Conservation (phyloP, 1,140 invertebrate species). For the Cheumatopsyche charites region DNA sequence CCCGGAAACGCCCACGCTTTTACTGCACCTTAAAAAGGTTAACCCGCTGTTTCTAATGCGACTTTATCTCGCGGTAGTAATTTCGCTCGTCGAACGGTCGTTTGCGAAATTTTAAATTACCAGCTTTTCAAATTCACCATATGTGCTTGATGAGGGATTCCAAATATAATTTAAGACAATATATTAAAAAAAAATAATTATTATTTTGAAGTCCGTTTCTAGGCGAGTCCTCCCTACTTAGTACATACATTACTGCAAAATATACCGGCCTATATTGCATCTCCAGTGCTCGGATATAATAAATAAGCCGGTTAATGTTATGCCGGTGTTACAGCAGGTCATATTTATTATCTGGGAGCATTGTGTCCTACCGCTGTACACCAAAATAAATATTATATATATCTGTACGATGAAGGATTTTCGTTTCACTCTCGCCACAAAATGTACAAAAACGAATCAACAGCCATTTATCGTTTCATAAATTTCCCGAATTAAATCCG, state of each 20-base stretch:
- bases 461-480: not conserved
- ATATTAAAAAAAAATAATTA: too few species aligned
- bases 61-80: not conserved
- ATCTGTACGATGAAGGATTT: not conserved
- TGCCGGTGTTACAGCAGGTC: not conserved
- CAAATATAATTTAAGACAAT: too few species aligned
- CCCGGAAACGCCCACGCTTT: not conserved
- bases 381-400: too few species aligned
- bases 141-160: too few species aligned
- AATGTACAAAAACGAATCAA: not conserved
- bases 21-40: constrained; percentile 9
- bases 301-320: constrained; percentile 13
- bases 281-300: not conserved
- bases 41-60: not conserved
- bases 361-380: not conserved
- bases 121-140: too few species aligned
- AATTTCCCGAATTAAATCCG: not conserved
- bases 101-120: too few species aligned
- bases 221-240: too few species aligned
- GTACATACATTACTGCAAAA: too few species aligned
- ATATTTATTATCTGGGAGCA: constrained; percentile 7
- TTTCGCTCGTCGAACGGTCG: too few species aligned
- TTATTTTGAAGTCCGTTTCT: too few species aligned
- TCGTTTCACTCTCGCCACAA: not conserved
- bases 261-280: too few species aligned